Evolutionary conservation across 2,797 vertebrate genomes (phyloP), one percentile per base, ranked within the genome.

Genomic region (Okamejei kenojei): DNA sequence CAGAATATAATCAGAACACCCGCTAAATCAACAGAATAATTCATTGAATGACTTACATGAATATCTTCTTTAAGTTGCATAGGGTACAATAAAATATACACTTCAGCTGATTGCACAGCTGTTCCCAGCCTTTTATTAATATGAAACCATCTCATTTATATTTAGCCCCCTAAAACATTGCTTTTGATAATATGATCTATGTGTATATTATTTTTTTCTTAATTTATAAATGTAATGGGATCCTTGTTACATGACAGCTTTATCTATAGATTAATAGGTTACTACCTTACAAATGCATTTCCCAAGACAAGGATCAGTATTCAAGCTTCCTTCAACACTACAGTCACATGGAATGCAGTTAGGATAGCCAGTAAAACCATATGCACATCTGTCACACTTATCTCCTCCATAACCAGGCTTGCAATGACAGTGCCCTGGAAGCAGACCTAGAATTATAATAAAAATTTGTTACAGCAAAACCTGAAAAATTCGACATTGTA

Each of bases 211-310:
- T 90, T 38, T 32, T 32, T n/a, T 15, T 73, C 35, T 91, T 45
- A 74, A 74, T 91, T 45, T 54, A 74, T 13, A 92, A 74, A 74
- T 74, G 38, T 19, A 17, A 32, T 35, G 32, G 29, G 1, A 8
- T 68, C 15, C 17, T 35, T 9, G 11, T 35, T 65, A 68, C 65
- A 90, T 68, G 29, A 6, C 7, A 38, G 23, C 61, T 73, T 74
- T 15, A 76, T 29, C 23, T 17, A 58, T 73, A 21, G 17, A 7
- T 21, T 73, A 92, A n/a, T 13, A 76, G 2, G 9, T 9, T 32
- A 74, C 13, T 95, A 99, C 99, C 98, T 99, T 99, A 96, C 99
- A 99, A 94, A 95, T 93, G 93, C 99, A 99, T 74, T 97, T 97
- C 74, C 96, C 96, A 93, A 97, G 5, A 61, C 99, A 99, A 11